These are phyloP conservation scores for Alectura lathami DNA, from an alignment of 2,113 vertebrate species.

Conservation along the genomic window DNA sequence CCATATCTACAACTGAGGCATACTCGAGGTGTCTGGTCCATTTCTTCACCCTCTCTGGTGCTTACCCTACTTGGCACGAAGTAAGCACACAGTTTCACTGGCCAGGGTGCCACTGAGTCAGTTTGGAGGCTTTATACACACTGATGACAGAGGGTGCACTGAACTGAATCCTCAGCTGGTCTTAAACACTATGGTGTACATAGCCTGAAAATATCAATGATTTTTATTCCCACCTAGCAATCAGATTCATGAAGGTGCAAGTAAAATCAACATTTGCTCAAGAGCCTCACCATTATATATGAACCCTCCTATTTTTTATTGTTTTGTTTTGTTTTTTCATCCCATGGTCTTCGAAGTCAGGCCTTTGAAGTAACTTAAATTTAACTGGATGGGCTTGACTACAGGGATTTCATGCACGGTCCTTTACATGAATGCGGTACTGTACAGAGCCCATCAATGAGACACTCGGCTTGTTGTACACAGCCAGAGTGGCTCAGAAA, in stretches of 20 bases:
- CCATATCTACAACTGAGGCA: not conserved
- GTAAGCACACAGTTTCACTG: not conserved
- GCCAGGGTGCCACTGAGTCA: not conserved
- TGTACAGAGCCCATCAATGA: not conserved
- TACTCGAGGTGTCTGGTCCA: not conserved
- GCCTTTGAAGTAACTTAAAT: not conserved
- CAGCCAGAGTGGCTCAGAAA: not conserved
- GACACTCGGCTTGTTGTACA: not conserved
- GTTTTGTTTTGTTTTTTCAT: too few species aligned
- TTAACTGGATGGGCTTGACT: not conserved
- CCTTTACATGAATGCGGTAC: not conserved
- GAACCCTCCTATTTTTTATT: not conserved
- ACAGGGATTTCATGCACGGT: not conserved
- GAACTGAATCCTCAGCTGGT: not conserved
- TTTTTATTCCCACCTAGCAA: not conserved
- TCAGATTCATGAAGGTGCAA: not conserved
- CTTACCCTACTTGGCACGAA: not conserved
- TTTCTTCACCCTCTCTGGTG: not conserved
- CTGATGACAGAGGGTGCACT: not conserved
- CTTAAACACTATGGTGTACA: fast-evolving
- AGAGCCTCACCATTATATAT: not conserved
- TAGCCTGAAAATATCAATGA: not conserved
- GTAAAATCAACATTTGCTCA: not conserved
- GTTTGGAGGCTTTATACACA: not conserved
- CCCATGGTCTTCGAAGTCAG: not conserved